Evolutionary conservation across 92 coral and sea anemone genomes (phyloP).

Genomic region (Porites evermanni): DNA sequence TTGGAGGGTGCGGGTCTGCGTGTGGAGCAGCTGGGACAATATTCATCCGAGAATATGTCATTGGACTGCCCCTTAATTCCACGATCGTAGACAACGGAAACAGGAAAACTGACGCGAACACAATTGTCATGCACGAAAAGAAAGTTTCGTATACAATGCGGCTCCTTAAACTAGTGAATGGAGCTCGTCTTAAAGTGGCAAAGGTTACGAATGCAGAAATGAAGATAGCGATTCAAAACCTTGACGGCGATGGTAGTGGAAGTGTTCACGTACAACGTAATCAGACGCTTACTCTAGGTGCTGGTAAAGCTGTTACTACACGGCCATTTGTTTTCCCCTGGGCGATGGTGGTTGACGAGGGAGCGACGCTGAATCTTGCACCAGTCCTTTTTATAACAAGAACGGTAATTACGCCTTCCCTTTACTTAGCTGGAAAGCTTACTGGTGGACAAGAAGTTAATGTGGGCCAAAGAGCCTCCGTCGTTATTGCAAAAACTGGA

Average conservation of each 20-base stretch:
- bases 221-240: slow-evolving; percentile 78
- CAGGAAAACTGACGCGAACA: slow-evolving; percentile 77
- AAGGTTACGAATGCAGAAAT: slow-evolving; percentile 68
- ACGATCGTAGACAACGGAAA: slow-evolving; percentile 89
- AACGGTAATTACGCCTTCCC: slow-evolving; percentile 81
- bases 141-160: slow-evolving; percentile 83
- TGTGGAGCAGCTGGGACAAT: slow-evolving; percentile 97
- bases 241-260: slow-evolving; percentile 96
- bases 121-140: slow-evolving; percentile 91
- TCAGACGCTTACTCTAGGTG: slow-evolving; percentile 89
- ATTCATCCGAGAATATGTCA: slow-evolving; percentile 74
- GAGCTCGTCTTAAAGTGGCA: slow-evolving; percentile 89
- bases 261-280: slow-evolving; percentile 85
- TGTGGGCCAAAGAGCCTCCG: slow-evolving; percentile 87
- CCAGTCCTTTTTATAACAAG: slow-evolving; percentile 87
- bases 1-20: slow-evolving; percentile 80
- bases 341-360: slow-evolving; percentile 89
- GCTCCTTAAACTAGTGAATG: slow-evolving; percentile 78
- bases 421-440: slow-evolving; percentile 89
- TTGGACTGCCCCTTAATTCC: slow-evolving; percentile 84
- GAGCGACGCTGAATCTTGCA: slow-evolving; percentile 84
- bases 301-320: slow-evolving; percentile 85
- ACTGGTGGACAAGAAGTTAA: slow-evolving; percentile 90
- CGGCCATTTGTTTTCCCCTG: slow-evolving; percentile 94
- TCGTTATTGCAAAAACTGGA: slow-evolving; percentile 89